Conservation (phyloP, 2,888 invertebrate genomes). For the Tigriopus californicus region DNA sequence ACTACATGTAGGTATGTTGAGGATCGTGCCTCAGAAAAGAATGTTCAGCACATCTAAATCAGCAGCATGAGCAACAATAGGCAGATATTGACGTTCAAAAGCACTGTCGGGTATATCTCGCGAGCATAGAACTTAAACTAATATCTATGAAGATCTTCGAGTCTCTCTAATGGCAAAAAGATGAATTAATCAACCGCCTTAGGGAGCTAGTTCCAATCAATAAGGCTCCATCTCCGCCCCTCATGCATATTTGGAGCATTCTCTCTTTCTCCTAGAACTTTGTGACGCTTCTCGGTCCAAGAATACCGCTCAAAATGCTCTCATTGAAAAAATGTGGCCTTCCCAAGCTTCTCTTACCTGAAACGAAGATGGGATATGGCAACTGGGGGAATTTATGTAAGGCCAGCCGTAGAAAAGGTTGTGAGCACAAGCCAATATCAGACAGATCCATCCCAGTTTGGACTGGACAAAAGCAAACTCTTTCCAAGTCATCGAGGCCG, state of each 20-base stretch:
- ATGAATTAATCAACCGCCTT: background rate
- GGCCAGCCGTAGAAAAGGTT: constrained; percentile 12
- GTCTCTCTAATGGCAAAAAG: background rate
- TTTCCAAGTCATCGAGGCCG: constrained; percentile 19
- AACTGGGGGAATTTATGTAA: constrained; percentile 8
- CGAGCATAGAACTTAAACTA: no score
- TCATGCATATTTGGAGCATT: background rate
- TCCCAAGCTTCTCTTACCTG: constrained; percentile 7
- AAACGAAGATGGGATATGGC: constrained; percentile 6
- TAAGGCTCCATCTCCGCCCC: background rate
- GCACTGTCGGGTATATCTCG: no score
- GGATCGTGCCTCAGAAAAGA: no score
- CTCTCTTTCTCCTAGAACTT: background rate
- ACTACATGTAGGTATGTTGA: no score
- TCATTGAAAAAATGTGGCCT: no score
- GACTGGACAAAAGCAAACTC: constrained; percentile 20
- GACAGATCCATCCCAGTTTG: constrained; percentile 19
- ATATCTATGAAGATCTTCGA: no score
- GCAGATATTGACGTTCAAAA: no score
- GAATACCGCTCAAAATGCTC: background rate
- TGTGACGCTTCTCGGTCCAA: background rate
- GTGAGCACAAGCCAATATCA: constrained; percentile 6
- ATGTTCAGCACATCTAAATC: no score
- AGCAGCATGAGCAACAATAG: no score
- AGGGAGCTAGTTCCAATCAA: no score